Evolutionary conservation across 2,113 vertebrate genomes (phyloP), one percentile per base, ranked within the genome.

Genomic region (Conger conger): DNA sequence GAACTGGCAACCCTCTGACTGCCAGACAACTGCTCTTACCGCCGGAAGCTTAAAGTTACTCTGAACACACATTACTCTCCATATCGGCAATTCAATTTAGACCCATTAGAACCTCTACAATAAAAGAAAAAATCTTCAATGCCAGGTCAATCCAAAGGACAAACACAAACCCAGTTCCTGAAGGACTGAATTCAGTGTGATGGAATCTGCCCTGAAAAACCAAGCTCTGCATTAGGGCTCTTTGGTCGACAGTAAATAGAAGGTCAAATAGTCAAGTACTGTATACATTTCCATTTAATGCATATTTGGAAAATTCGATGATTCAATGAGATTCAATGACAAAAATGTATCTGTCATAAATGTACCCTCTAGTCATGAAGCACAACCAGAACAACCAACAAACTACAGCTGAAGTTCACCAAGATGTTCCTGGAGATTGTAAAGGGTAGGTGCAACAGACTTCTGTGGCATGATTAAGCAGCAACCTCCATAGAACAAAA

Each of bases 51-150:
- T 86, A 35, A 30, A 81, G 86, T 82, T 35, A 82, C 88, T 87
- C 86, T 90, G 87, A 73, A 81, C 82, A 84, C 88, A 89, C 86
- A 89, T 90, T 90, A 89, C 80, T 89, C 37, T 87, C 85, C 81
- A 86, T 78, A 60, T 76, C 36, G 60, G 81, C 93, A 93, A 94
- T 94, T 93, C 88, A 90, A 94, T 95, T 92, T 91, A 85, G 89
- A 88, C 85, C 89, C 87, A 90, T 92, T 88, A 88, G 86, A 86
- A 87, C 89, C 54, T 83, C 82, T 23, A 86, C 80, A 15, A 38
- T 38, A 57, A 37, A 57, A 83, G 88, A 79, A 27, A 79, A 89
- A 90, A 91, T 88, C 89, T 86, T 73, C 82, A 83, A 88, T 80
- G 83, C 81, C 45, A 87, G 87, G 88, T 89, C 38, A 79, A 27